Evolutionary conservation across 2,888 invertebrate species (phyloP).

Genomic region (Drosophila ustulata): DNA sequence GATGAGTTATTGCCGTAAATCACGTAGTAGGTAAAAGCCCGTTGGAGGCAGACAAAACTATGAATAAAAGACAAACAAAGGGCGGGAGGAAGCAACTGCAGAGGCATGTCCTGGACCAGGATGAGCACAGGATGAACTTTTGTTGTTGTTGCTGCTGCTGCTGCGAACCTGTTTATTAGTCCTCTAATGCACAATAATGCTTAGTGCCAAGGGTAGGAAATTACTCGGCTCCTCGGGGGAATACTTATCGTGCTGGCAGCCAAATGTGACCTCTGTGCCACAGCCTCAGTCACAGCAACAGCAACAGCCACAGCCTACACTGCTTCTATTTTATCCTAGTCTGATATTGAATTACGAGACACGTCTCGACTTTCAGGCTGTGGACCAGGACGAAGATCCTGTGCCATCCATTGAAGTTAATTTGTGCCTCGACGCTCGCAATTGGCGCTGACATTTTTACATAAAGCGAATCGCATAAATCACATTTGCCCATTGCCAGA

Average conservation of each 20-base stretch:
- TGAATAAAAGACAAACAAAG: constrained; percentile 47
- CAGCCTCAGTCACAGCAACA: constrained; percentile 14
- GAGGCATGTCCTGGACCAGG: constrained; percentile 1
- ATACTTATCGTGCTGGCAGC: constrained; percentile 73
- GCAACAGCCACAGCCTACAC: constrained; percentile 39
- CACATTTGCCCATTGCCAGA: constrained; percentile 80
- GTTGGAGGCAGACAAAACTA: constrained; percentile 62
- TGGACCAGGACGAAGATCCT: constrained; percentile 29
- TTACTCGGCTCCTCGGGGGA: constrained; percentile 81
- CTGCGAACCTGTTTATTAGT: constrained; percentile 84
- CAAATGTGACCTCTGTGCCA: constrained; percentile 83
- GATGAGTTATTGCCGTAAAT: constrained; percentile 83
- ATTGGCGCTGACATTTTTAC: constrained; percentile 82
- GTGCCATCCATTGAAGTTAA: constrained; percentile 60
- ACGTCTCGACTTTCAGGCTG: constrained; percentile 81
- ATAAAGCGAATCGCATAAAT: constrained; percentile 76
- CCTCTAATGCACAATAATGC: constrained; percentile 84
- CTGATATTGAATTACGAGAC: constrained; percentile 79
- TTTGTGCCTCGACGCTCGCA: constrained; percentile 68
- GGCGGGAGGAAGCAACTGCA: constrained; percentile 6
- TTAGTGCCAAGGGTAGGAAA: constrained; percentile 81
- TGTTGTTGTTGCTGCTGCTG: constrained; percentile 19
- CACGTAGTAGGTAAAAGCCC: constrained; percentile 82
- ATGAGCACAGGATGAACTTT: not conserved
- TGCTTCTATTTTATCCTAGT: constrained; percentile 8